Evolutionary conservation across 2,113 vertebrate species (phyloP), one percentile per base, ranked within the genome.

Genomic region (Mormyrus iriodes): DNA sequence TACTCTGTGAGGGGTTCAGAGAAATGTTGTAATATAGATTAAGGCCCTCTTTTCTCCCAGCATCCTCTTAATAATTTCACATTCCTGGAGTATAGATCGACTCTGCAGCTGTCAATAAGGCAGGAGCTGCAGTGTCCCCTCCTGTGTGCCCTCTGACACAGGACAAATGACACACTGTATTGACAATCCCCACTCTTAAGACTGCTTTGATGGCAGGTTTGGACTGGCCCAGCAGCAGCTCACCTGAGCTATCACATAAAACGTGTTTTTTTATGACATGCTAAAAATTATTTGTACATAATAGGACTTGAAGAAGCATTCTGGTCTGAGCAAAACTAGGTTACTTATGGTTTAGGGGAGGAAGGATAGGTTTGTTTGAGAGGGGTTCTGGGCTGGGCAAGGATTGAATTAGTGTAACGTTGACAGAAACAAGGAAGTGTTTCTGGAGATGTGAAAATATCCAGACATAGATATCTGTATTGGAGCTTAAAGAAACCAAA

Each of bases 91-190:
- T 87, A 55, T 85, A 85, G 48, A 88, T 89, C 53, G 10, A 61
- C 61, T 87, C 48, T 19, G 52, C 6, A 35, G 19, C 48, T 69
- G 73, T 89, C 53, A 88, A 90, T 88, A 88, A 76, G 3, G 61
- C 31, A 55, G 39, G 24, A 27, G 15, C 69, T 13, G 52, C 61
- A 85, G 31, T 12, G 19, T 55, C 85, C 85, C 85, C 83, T 83
- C 89, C 89, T 90, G 73, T 84, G 86, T 7, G 89, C 12, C 91
- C 35, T 42, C 73, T 89, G 65, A 88, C 49, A 89, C 90, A 89
- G 92, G 90, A 89, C 90, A 92, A 93, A 93, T 94, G 93, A 94
- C 89, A 92, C 94, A 79, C 15, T 79, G 31, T 79, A 94, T 95
- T 92, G 94, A 94, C 92, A 92, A 90, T 88, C 90, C 89, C 92